Conservation (phyloP, 2,113 vertebrate genomes). For the Isurus oxyrinchus region DNA sequence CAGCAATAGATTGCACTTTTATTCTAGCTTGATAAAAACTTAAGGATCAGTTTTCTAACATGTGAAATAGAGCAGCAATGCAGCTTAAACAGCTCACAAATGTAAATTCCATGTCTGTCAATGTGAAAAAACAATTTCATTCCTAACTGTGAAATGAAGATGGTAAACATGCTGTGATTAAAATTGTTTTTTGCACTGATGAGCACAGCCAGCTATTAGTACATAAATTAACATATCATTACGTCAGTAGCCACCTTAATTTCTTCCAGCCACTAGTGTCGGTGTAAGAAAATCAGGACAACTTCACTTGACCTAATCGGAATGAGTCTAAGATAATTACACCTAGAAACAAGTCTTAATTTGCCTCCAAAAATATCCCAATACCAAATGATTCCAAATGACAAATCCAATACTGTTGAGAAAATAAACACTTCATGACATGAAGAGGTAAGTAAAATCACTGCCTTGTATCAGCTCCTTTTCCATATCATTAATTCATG, state of each 20-base stretch:
- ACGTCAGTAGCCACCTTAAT: not conserved
- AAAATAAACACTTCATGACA: not conserved
- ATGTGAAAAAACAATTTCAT: not conserved
- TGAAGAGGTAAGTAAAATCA: not conserved
- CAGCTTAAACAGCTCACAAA: not conserved
- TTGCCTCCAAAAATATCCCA: not conserved
- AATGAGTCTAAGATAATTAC: not conserved
- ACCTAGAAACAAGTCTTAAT: too few species aligned
- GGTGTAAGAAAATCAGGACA: not conserved
- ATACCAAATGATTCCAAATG: not conserved
- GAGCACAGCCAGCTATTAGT: not conserved
- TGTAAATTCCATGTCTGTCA: not conserved
- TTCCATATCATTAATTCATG: not conserved
- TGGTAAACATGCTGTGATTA: not conserved
- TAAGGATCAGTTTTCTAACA: not conserved
- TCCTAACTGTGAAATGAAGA: not conserved
- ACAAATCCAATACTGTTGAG: not conserved
- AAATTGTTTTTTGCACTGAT: not conserved
- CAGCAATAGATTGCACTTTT: not conserved
- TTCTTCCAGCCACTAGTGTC: not conserved
- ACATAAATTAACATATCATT: not conserved
- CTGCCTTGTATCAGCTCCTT: not conserved
- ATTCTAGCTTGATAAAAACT: not conserved
- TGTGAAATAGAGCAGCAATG: not conserved
- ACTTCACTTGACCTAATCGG: not conserved